Conservation (phyloP, 2,888 invertebrate genomes). For the Ornithoptera alexandrae region DNA sequence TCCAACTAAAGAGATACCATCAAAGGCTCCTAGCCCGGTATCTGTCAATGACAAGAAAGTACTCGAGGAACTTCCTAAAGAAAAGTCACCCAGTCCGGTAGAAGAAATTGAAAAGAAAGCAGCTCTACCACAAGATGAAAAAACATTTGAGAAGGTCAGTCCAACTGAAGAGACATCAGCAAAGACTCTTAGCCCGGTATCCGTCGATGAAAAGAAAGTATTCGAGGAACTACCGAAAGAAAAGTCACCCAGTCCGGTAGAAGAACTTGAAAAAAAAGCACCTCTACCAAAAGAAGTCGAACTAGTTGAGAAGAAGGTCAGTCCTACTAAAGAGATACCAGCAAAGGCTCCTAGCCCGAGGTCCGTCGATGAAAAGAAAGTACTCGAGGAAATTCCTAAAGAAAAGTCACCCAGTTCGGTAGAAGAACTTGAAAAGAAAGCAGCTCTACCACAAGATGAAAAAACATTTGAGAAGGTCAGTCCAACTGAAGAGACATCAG, state of each 20-base stretch:
- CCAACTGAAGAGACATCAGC: too few species aligned
- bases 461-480: background rate
- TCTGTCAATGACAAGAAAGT: background rate
- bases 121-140: background rate
- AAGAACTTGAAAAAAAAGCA: background rate
- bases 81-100: too few species aligned
- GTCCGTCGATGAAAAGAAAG: too few species aligned
- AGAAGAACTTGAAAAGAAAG: conserved; percentile 20
- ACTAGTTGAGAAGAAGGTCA: too few species aligned
- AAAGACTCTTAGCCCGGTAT: too few species aligned
- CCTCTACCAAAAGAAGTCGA: too few species aligned
- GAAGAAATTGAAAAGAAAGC: background rate
- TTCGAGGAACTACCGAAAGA: background rate
- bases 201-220: too few species aligned
- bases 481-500: background rate
- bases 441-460: background rate
- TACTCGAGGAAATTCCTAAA: too few species aligned
- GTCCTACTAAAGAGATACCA: background rate
- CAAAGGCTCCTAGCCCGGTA: conserved; percentile 2
- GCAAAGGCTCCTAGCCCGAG: background rate
- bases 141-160: background rate
- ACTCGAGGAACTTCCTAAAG: background rate
- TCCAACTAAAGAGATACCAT: background rate
- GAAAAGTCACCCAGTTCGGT: background rate
- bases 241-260: conserved; percentile 17